Percentiles rank a stretch among this genome's conserved stretches.
These are phyloP conservation scores for Poecile atricapillus DNA, from an alignment of 2,113 vertebrate species.

Conservation along the genomic window DNA sequence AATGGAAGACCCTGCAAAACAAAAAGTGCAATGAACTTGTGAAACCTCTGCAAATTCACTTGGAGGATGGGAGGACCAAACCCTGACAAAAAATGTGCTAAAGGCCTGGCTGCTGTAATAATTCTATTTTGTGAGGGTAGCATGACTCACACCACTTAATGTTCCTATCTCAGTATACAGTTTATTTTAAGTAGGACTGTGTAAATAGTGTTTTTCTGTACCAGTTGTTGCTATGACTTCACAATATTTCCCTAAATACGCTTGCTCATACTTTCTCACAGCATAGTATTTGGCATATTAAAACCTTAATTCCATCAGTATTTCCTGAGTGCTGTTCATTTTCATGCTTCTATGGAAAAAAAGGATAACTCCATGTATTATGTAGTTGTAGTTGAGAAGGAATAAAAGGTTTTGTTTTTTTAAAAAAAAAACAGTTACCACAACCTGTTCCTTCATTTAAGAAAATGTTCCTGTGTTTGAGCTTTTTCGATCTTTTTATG, in stretches of 20 bases:
- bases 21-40: background rate
- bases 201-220: slow-evolving; percentile 52
- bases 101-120: slow-evolving; percentile 54
- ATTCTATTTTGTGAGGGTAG: slow-evolving; percentile 26
- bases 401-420: background rate
- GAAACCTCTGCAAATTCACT: background rate
- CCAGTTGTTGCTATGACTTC: slow-evolving; percentile 75
- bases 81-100: slow-evolving; percentile 40
- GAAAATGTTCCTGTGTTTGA: background rate
- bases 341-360: slow-evolving; percentile 24
- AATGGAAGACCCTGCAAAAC: background rate
- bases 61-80: slow-evolving; percentile 10
- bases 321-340: slow-evolving; percentile 29
- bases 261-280: slow-evolving; percentile 71
- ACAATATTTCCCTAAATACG: slow-evolving; percentile 72
- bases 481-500: background rate
- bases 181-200: slow-evolving; percentile 73
- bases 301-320: slow-evolving; percentile 12
- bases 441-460: background rate
- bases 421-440: background rate
- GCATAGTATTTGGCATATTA: background rate
- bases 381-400: background rate
- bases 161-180: slow-evolving; percentile 64
- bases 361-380: background rate
- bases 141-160: slow-evolving; percentile 67